A percentile compares a stretch with the other conserved stretches of the same genome.
Evolutionary conservation across 2,797 vertebrate genomes (phyloP).

Genomic region (Falco peregrinus): DNA sequence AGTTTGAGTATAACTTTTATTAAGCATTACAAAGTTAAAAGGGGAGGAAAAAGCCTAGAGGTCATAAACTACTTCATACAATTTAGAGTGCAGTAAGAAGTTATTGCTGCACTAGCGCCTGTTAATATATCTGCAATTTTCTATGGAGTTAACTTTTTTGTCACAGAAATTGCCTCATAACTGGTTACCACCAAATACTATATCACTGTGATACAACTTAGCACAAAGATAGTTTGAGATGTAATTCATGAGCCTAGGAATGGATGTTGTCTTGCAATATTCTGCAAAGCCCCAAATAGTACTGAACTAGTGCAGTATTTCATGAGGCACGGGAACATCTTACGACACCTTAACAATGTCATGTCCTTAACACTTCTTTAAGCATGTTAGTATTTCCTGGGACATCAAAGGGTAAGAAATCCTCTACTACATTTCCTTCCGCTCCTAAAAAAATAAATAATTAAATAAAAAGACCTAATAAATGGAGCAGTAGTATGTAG

Average conservation of each 20-base stretch:
- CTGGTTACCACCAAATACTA: not conserved
- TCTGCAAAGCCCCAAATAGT: not conserved
- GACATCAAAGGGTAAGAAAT: not conserved
- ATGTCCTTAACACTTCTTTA: not conserved
- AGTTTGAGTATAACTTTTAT: constrained; percentile 57
- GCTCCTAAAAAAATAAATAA: not conserved
- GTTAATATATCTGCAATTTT: constrained; percentile 17
- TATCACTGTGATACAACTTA: not conserved
- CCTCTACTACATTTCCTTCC: not conserved
- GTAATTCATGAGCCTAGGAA: not conserved
- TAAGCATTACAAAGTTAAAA: constrained; percentile 51
- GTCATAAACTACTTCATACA: constrained; percentile 8
- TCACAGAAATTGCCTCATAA: constrained; percentile 24
- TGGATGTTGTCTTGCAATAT: not conserved
- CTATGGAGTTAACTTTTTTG: not conserved
- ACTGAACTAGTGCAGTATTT: not conserved
- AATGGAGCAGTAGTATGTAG: not conserved
- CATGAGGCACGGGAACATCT: not conserved
- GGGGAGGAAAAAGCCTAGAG: not conserved
- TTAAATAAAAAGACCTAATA: not conserved
- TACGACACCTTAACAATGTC: not conserved
- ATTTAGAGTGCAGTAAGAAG: not conserved
- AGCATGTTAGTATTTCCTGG: not conserved
- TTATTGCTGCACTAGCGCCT: constrained; percentile 10
- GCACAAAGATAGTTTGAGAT: not conserved